phyloP scores from a whole-genome alignment of 1,140 invertebrate species.

The Trichonephila clavata region DNA sequence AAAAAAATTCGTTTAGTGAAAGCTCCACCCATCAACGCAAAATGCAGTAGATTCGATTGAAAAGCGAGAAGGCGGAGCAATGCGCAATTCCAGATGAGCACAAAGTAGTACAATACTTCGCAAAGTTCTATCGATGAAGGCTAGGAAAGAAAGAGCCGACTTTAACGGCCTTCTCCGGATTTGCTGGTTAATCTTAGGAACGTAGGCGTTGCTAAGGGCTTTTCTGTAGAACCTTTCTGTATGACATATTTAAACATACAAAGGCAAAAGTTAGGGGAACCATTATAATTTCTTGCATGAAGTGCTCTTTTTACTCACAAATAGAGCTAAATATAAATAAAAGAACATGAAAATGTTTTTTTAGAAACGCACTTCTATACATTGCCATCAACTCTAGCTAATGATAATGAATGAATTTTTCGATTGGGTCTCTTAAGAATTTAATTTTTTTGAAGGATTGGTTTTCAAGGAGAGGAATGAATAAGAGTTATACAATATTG shows the following conservation, averaged over 20 bases:
- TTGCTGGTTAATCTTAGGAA: neutral
- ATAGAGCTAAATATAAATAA: no score
- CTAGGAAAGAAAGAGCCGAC: neutral
- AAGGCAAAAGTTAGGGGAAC: neutral
- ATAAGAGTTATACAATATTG: no score
- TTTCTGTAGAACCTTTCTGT: neutral
- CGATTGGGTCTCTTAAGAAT: no score
- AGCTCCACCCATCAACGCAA: slow-evolving; percentile 5
- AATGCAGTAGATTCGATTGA: slow-evolving; percentile 2
- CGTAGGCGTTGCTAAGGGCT: slow-evolving; percentile 20
- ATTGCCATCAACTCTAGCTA: no score
- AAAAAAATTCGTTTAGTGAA: slow-evolving; percentile 7
- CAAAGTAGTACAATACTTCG: slow-evolving; percentile 37
- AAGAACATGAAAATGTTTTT: no score
- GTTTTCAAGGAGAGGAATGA: no score
- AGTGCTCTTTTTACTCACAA: neutral
- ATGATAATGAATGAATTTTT: no score
- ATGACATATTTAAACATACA: neutral
- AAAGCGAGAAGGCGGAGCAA: slow-evolving; percentile 18
- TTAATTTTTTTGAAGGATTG: no score
- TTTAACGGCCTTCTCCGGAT: neutral
- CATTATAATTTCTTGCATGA: neutral
- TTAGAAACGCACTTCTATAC: no score
- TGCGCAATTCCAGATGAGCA: slow-evolving; percentile 42
- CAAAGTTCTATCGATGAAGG: neutral